Evolutionary conservation across 2,888 invertebrate genomes (phyloP), one percentile per base, ranked within the genome.

Genomic region (Melieria picta): DNA sequence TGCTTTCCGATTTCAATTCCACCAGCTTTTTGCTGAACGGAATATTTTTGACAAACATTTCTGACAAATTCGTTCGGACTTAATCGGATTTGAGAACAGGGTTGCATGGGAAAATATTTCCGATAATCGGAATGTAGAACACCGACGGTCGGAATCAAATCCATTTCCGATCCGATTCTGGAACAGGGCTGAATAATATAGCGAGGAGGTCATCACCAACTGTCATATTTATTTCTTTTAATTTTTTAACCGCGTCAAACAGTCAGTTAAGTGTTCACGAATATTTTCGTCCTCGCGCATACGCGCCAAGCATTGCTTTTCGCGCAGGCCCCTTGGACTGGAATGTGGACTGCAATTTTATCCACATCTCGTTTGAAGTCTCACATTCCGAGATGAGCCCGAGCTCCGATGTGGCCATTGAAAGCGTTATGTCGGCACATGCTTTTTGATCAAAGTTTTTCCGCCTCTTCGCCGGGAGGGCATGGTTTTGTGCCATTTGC

Each of bases 261-360:
- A 84, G 43, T 77, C 77, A 50, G 75, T 76, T 4, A 85, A 63
- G 74, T 85, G 84, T 10, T 81, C 79, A n/a, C 82, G 75, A 4
- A 85, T 77, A 69, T 84, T 82, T 10, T 73, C 75, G 30, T 30
- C 30, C 3, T 30, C 2, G 30, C 30, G 30, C 30, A 30, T 30
- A 30, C 30, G 30, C 30, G 30, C 3, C 30, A 30, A 87, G 72
- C 5, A 82, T 84, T 0, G 85, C 86, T 71, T 87, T 87, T 52
- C 83, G 74, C 1, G 85, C 84, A 1, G 85, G 85, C 4, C 85
- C 85, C 60, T 77, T 79, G n/a, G 84, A 85, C 72, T 83, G 79
- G 62, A 83, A 84, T 10, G 82, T 83, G 4, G 58, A 46, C 57
- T 84, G 71, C 13, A 87, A 75, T 72, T 80, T 86, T 4, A 74